Evolutionary conservation across 2,113 vertebrate genomes (phyloP), one percentile per base, ranked within the genome.

Genomic region (Brachionichthys hirsutus): DNA sequence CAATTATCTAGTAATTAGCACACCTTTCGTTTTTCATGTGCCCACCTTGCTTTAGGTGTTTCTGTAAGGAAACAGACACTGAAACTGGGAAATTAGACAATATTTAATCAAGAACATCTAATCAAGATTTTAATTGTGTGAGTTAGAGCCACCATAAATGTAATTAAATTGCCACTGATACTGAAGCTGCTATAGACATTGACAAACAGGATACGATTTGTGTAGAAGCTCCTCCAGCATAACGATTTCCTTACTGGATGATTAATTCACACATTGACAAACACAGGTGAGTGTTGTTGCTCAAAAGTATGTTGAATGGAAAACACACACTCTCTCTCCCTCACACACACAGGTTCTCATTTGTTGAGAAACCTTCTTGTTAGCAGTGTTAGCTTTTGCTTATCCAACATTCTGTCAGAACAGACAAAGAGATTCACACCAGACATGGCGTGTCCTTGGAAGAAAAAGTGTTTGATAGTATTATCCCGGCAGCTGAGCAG

Each of bases 381-480:
- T 87, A 86, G 84, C 63, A 82, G 63, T 83, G 83, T 79, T 79
- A 70, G 77, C 70, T 76, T 80, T 83, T 73, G 62, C 72, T 77
- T 80, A 57, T 71, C 75, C 79, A 84, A 73, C 78, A 87, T 87
- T 87, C 83, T 89, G 88, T 82, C 83, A 83, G 72, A 85, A 73
- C 77, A 81, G 78, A 84, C 75, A 81, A 74, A 82, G 70, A 84
- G 62, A 79, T 85, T 82, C 50, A 11, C 75, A 80, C 63, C 73
- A 79, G 80, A 85, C 80, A 81, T 70, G 59, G 61, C 70, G 70
- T 77, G 78, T 87, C 74, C 71, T 75, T 80, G 76, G 68, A 85
- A 78, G 69, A 82, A 78, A 85, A 75, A 56, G 78, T 85, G 88
- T 89, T 85, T 85, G 85, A 89, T 81, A 76, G 83, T 77, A 71